Evolutionary conservation across 2,888 invertebrate genomes (phyloP), one percentile per base, ranked within the genome.

Genomic region (Philereme vetulata): DNA sequence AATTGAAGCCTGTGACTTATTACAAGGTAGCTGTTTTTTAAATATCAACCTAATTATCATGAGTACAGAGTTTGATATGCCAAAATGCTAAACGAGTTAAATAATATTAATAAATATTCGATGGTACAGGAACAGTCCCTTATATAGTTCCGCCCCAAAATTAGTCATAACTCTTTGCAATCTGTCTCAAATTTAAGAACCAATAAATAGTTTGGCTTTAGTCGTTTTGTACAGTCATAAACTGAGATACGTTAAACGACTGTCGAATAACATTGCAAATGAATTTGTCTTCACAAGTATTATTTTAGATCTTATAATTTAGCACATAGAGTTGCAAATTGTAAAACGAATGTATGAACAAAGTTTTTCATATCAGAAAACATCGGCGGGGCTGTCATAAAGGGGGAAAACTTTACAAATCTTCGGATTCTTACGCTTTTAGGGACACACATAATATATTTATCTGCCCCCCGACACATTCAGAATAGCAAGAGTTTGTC

Each of bases 371-470:
- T 88, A 88, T 90, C 85, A 76, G 58, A 87, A 88, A 87, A 90
- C 90, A 88, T 89, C 81, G 86, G 83, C 80, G 76, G 79, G 79
- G 85, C 84, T 87, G 81, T 90, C 90, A 88, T 90, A 90, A 90
- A 89, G 81, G 90, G 90, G 90, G 38, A 81, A 87, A 90, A 91
- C 81, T 91, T 92, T 90, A 90, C 88, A 91, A 90, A 90, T 91
- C 86, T 90, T 82, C 78, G 88, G 82, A 91, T 90, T 90, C 90
- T 86, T 87, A 85, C 86, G 88, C 88, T 90, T 88, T 88, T 85
- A 85, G 85, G 82, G 84, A 82, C 85, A 87, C 85, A 87, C 84
- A 84, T 88, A 88, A 91, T 90, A 85, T 88, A 90, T 90, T 91
- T 91, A 91, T 91, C 90, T 85, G 80, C 85, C 91, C 90, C 88